These are phyloP conservation scores for Hiodon tergisus DNA, from an alignment of 2,113 vertebrate genomes.

Conservation along the genomic window DNA sequence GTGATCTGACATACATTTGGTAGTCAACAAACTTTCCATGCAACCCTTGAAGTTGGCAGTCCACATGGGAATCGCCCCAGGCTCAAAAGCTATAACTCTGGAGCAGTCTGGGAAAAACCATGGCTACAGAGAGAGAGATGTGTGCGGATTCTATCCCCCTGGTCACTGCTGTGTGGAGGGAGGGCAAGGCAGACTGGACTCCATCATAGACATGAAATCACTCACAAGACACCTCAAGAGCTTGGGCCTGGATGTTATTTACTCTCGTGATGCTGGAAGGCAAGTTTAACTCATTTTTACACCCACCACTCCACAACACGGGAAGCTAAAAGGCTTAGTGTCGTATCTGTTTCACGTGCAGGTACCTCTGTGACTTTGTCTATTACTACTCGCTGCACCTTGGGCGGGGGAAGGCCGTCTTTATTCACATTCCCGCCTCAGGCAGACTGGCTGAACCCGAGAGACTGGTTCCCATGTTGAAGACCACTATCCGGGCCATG, in stretches of 20 bases:
- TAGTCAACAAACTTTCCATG: background rate
- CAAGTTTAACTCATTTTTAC: slow-evolving; percentile 33
- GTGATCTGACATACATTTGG: background rate
- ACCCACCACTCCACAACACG: background rate
- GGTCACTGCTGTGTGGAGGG: slow-evolving; percentile 60
- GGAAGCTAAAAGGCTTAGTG: background rate
- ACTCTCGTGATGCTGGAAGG: slow-evolving; percentile 79
- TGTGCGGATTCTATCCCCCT: slow-evolving; percentile 62
- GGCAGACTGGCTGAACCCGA: slow-evolving; percentile 47
- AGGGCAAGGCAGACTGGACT: slow-evolving; percentile 68
- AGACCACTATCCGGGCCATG: slow-evolving; percentile 60
- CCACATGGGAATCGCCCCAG: slow-evolving; percentile 66
- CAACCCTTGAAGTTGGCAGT: slow-evolving; percentile 57
- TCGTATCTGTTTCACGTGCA: slow-evolving; percentile 33
- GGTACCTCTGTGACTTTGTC: slow-evolving; percentile 76
- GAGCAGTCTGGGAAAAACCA: slow-evolving; percentile 76
- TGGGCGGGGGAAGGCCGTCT: slow-evolving; percentile 56
- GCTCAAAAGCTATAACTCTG: slow-evolving; percentile 58
- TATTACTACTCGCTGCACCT: slow-evolving; percentile 70
- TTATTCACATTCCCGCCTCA: slow-evolving; percentile 68
- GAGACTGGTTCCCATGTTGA: slow-evolving; percentile 61
- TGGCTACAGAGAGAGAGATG: slow-evolving; percentile 66
- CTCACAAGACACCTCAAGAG: slow-evolving; percentile 52
- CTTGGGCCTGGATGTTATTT: slow-evolving; percentile 54
- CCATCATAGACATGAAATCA: slow-evolving; percentile 63